These are phyloP conservation scores for Lycopodina hypogea DNA, from an alignment of 37 sponge, comb jelly and placozoan species.

Conservation along the genomic window DNA sequence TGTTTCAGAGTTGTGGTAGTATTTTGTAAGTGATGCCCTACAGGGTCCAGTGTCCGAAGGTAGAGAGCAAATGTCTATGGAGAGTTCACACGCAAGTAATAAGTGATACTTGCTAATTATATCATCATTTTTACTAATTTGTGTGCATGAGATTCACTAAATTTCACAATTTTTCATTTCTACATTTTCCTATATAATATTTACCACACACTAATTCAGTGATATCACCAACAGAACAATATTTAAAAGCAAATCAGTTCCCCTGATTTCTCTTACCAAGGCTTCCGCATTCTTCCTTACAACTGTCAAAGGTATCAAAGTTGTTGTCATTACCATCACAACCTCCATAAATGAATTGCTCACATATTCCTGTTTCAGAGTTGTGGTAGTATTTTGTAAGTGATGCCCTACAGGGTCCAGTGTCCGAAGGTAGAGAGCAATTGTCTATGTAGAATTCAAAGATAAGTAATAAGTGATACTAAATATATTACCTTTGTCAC, in stretches of 20 bases:
- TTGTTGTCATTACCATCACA: conserved; percentile 34
- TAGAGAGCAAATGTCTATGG: conserved; percentile 13
- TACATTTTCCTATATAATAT: no score
- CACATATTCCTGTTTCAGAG: conserved; percentile 11
- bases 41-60: conserved; percentile 42
- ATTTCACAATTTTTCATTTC: no score
- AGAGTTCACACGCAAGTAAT: not conserved
- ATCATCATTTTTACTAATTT: no score
- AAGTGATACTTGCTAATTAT: not conserved
- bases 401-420: conserved; percentile 35
- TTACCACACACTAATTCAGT: no score
- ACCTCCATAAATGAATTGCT: conserved; percentile 45
- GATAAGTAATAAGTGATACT: not conserved
- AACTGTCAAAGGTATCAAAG: not conserved
- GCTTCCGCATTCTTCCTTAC: conserved; percentile 14
- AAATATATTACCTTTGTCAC: no score
- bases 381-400: conserved; percentile 33
- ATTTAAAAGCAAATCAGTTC: not conserved
- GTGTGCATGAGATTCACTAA: no score
- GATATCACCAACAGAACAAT: no score
- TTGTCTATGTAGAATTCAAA: not conserved
- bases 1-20: conserved; percentile 21
- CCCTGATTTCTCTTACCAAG: not conserved
- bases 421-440: conserved; percentile 25
- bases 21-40: conserved; percentile 11